Conservation (phyloP, 2,113 vertebrate species). For the Columba janthina region DNA sequence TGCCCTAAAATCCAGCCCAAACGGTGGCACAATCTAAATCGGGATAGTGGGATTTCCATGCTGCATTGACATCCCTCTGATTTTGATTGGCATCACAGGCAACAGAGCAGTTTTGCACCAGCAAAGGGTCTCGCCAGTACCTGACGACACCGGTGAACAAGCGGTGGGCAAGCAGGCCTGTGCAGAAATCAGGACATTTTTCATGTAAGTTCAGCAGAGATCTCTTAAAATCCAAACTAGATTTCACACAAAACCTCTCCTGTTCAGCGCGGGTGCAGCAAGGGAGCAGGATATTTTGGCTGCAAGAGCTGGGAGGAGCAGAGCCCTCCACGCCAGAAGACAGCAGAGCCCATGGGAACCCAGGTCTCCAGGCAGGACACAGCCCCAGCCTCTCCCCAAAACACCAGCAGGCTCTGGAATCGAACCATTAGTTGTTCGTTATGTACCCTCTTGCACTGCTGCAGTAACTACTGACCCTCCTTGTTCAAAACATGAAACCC, state of each 20-base stretch:
- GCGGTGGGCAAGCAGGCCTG: fast-evolving
- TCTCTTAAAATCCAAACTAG: neutral
- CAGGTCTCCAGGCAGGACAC: slow-evolving; percentile 15
- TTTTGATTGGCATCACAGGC: neutral
- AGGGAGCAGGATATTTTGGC: neutral
- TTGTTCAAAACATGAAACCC: neutral
- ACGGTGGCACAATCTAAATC: neutral
- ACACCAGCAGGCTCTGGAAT: neutral
- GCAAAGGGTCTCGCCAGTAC: neutral
- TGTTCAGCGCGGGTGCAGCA: fast-evolving
- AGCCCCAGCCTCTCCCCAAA: neutral
- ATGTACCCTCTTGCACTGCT: neutral
- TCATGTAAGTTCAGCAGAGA: neutral
- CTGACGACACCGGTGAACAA: neutral
- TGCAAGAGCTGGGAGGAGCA: neutral
- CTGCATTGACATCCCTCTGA: neutral
- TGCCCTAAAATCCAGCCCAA: neutral
- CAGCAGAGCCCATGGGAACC: neutral
- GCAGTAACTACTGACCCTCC: neutral
- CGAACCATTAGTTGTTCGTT: neutral
- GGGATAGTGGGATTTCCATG: neutral
- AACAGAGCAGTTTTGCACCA: neutral
- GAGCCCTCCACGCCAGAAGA: neutral
- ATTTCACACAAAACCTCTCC: neutral
- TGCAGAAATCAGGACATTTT: neutral